Conservation (phyloP, 2,113 vertebrate species). For the Pleuronectes platessa region DNA sequence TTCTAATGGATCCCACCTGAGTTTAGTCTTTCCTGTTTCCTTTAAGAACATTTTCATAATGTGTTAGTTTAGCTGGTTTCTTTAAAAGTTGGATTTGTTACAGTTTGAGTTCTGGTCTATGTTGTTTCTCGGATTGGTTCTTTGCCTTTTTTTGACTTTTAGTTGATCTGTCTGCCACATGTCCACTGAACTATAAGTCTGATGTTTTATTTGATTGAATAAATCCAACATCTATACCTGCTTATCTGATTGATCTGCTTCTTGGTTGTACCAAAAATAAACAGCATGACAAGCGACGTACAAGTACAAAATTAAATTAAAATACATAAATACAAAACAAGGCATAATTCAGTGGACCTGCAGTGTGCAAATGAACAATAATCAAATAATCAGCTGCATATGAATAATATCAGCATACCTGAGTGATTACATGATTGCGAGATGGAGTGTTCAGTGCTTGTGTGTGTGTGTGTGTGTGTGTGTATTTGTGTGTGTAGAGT, state of each 20-base stretch:
- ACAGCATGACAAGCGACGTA: too few relatives aligned
- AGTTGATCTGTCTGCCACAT: background rate
- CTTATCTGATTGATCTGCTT: background rate
- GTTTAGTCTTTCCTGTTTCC: background rate
- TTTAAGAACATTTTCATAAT: background rate
- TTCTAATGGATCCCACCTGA: background rate
- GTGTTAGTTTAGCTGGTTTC: background rate
- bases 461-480: too few relatives aligned
- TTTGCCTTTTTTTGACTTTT: background rate
- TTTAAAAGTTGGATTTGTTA: too few relatives aligned
- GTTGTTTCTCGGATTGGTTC: background rate
- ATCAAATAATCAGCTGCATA: background rate
- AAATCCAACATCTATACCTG: background rate
- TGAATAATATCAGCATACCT: background rate
- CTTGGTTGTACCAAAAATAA: too few relatives aligned
- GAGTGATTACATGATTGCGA: background rate
- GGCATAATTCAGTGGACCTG: background rate
- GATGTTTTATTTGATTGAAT: too few relatives aligned
- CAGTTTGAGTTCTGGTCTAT: background rate
- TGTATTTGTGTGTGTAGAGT: too few relatives aligned
- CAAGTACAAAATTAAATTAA: too few relatives aligned
- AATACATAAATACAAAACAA: too few relatives aligned
- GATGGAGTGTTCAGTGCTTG: background rate
- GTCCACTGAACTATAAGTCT: background rate
- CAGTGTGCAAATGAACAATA: background rate